phyloP scores from a whole-genome alignment of 64 coral and sea anemone genomes.

The Montipora efflorescens region DNA sequence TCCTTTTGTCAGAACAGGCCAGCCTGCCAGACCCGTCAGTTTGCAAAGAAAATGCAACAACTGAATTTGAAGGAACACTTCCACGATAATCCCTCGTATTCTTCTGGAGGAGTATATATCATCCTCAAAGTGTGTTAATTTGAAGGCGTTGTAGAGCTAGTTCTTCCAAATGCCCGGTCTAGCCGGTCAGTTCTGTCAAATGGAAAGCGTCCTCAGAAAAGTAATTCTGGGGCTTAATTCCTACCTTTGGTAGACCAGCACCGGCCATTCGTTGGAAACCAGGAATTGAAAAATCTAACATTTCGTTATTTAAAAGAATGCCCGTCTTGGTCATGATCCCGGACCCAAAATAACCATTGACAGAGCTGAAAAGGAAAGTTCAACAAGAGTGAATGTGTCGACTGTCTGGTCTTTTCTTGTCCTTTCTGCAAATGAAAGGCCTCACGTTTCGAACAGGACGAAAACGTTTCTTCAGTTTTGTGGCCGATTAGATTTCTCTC shows the following conservation, averaged over 20 bases:
- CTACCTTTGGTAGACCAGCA: conserved; percentile 72
- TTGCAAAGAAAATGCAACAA: no score
- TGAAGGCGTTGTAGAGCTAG: not conserved
- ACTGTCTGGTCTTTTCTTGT: no score
- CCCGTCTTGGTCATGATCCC: conserved; percentile 86
- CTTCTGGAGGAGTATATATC: no score
- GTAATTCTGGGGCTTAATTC: not conserved
- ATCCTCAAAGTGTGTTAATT: no score
- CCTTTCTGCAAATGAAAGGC: no score
- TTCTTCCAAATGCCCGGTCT: not conserved
- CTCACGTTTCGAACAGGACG: no score
- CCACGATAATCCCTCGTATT: fast-evolving
- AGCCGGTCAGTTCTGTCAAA: not conserved
- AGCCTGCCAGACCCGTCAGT: no score
- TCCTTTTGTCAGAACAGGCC: no score
- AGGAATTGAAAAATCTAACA: conserved; percentile 95
- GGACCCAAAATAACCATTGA: conserved; percentile 96
- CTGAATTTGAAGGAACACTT: no score
- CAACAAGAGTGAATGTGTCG: not conserved
- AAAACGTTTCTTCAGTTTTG: no score
- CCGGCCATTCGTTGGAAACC: conserved; percentile 58
- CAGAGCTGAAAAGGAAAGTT: conserved; percentile 58
- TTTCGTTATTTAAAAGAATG: conserved; percentile 94
- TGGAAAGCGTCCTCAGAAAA: not conserved
- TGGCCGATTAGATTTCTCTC: no score